Evolutionary conservation across 2,113 vertebrate species (phyloP), one percentile per base, ranked within the genome.

Genomic region (Brachirus orientalis): DNA sequence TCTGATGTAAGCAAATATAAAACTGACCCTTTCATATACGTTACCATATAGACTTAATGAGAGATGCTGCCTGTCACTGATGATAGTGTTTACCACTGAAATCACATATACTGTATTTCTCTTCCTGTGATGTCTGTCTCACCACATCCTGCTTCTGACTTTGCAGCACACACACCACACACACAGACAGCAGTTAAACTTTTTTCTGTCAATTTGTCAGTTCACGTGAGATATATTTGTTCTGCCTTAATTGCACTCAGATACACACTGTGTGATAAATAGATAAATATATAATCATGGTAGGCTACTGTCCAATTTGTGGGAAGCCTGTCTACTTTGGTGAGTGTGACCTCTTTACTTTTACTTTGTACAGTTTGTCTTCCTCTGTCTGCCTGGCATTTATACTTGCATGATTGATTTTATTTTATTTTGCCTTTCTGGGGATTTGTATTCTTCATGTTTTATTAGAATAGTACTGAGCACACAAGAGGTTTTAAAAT

Each of bases 311-410:
- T 85, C 94, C 93, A 55, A 90, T 94, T 69, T 94, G 93, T 76
- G 91, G 91, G 74, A 94, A 94, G 76, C 94, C 93, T 10, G 92
- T 95, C 90, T 94, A 94, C 89, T 94, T 95, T 83, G 94, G 93
- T 94, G 79, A 93, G 93, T 93, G 14, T 56, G 47, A 81, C 37
- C 36, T 82, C 19, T 63, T 72, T 56, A 72, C 18, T 63, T 61
- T 47, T 38, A 59, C 19, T 51, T 20, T 46, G 45, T 63, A 28
- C 54, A 11, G 52, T 63, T 18, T 67, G 22, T 71, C 63, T 48
- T 44, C 18, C 40, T 60, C 45, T 64, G 45, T 48, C 54, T 47
- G 10, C 6, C 10, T 8, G 7, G 0, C n/a, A 0, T 17, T 8
- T 45, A 7, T 52, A 28, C 5, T 28, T 28, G 22, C 5, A 2